Percentiles rank a stretch among this genome's conserved stretches.
phyloP scores from a whole-genome alignment of 2,113 vertebrate species.

The Charadrius vociferus region DNA sequence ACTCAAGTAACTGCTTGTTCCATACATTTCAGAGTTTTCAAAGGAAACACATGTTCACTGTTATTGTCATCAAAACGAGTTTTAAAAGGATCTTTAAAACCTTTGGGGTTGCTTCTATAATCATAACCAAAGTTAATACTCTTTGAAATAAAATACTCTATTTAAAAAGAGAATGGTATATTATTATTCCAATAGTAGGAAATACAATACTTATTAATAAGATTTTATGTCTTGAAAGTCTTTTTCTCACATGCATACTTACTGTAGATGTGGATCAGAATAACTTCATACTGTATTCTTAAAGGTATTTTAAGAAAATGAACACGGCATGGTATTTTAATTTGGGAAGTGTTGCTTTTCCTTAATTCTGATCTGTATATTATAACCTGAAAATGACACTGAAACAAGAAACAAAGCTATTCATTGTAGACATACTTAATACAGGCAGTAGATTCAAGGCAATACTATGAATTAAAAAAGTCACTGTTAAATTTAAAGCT shows the following conservation, averaged over 20 bases:
- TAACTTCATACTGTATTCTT: not conserved
- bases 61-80: not conserved
- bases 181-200: not conserved
- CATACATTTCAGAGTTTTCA: not conserved
- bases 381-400: not conserved
- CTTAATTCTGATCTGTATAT: not conserved
- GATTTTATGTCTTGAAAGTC: not conserved
- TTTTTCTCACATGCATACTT: not conserved
- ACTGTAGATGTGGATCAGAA: not conserved
- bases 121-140: not conserved
- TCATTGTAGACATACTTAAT: not conserved
- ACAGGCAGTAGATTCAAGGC: not conserved
- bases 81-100: constrained; percentile 20
- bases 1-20: not conserved
- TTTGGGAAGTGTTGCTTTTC: not conserved
- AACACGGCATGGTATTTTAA: not conserved
- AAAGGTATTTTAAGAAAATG: not conserved
- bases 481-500: not conserved
- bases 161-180: not conserved
- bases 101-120: not conserved
- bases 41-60: not conserved
- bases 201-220: not conserved
- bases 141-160: not conserved
- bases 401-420: not conserved
- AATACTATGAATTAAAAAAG: not conserved